Evolutionary conservation across 35 echinoderm and acorn worm species (phyloP).

Genomic region (Patiria miniata): DNA sequence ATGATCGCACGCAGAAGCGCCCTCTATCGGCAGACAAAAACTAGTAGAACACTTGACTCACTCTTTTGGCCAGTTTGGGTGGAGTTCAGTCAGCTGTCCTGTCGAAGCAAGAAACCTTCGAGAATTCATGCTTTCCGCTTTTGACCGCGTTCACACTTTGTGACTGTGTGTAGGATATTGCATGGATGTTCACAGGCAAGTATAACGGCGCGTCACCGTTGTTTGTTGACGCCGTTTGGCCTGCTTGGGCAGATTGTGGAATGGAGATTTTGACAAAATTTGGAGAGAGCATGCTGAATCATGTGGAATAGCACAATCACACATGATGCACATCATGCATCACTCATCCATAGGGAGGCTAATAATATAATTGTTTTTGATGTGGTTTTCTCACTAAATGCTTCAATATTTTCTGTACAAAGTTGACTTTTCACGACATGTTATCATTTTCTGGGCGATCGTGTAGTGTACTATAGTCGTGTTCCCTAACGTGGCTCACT

Average conservation of each 20-base stretch:
- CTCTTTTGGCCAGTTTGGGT: conserved; percentile 1
- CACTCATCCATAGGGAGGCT: no score
- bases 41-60: not conserved
- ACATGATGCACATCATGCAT: no score
- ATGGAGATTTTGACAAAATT: no score
- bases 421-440: no score
- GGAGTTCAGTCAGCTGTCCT: conserved; percentile 16
- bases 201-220: not conserved
- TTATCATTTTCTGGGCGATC: no score
- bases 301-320: no score
- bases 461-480: no score
- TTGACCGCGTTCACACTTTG: not conserved
- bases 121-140: not conserved
- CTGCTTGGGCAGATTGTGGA: not conserved
- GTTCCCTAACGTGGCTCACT: no score
- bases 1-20: not conserved
- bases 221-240: not conserved
- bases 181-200: not conserved
- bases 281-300: no score
- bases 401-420: no score
- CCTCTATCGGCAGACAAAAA: not conserved
- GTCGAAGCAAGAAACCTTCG: not conserved
- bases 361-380: no score
- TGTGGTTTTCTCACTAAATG: no score
- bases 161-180: not conserved